Evolutionary conservation across 2,797 vertebrate species (phyloP).

Genomic region (Hippopotamyrus pictus): DNA sequence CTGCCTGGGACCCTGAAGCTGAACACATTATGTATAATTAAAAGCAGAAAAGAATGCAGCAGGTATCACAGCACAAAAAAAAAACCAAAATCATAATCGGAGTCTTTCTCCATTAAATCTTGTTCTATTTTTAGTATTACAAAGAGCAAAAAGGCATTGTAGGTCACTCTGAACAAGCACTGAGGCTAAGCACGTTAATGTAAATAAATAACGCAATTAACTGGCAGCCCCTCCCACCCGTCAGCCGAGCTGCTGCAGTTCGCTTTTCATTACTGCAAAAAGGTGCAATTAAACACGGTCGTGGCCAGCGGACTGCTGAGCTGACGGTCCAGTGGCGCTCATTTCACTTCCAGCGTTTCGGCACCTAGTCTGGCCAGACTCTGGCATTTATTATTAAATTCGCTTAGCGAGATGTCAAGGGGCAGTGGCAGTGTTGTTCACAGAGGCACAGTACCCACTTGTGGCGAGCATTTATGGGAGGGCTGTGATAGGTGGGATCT

Average conservation of each 20-base stretch:
- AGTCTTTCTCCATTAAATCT: neutral
- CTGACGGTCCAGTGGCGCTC: neutral
- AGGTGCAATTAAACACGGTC: neutral
- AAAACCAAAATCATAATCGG: neutral
- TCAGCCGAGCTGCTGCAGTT: neutral
- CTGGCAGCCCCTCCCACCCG: neutral
- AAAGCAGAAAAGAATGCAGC: neutral
- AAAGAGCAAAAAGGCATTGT: neutral
- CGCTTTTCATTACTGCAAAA: neutral
- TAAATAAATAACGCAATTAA: neutral
- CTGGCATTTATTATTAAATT: constrained; percentile 10
- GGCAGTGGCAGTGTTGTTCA: neutral
- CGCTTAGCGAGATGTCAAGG: neutral
- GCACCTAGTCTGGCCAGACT: neutral
- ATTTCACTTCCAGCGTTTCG: neutral
- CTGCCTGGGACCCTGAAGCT: neutral
- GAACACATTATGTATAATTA: neutral
- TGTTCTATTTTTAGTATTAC: neutral
- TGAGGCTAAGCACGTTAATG: neutral
- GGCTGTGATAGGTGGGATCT: neutral
- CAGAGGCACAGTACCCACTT: neutral
- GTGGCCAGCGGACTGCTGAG: neutral
- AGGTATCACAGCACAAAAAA: neutral
- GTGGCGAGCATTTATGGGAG: neutral
- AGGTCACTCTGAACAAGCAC: neutral